Conservation (phyloP, 2,113 vertebrate genomes). For the Trinectes maculatus region DNA sequence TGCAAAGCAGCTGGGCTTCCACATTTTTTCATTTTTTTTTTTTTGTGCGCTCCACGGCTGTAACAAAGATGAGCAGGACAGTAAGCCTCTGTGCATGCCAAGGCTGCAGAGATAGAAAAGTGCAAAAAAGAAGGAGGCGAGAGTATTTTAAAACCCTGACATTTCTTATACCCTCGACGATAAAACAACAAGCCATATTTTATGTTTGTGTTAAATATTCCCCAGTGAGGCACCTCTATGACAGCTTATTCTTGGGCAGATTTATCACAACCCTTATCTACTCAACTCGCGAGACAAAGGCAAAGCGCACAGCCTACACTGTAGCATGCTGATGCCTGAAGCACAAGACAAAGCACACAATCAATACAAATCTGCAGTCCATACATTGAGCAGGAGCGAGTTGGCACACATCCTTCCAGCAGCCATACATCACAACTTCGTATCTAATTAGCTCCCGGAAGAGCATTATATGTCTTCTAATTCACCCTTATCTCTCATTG, state of each 20-base stretch:
- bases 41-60: constrained; percentile 31
- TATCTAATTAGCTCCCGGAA: constrained; percentile 77
- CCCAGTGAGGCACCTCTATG: constrained; percentile 74
- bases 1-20: constrained; percentile 50
- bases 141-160: constrained; percentile 72
- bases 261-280: constrained; percentile 81
- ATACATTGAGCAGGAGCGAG: constrained; percentile 74
- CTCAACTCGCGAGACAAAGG: constrained; percentile 71
- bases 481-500: constrained; percentile 51
- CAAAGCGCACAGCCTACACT: constrained; percentile 52
- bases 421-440: constrained; percentile 67
- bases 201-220: constrained; percentile 83
- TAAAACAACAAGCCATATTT: constrained; percentile 81
- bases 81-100: constrained; percentile 37
- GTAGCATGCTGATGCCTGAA: constrained; percentile 57
- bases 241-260: constrained; percentile 80
- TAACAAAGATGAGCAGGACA: constrained; percentile 54
- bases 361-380: constrained; percentile 80
- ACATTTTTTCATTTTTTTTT: constrained; percentile 20
- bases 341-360: constrained; percentile 74
- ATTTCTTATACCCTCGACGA: constrained; percentile 70
- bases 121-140: constrained; percentile 60
- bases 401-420: constrained; percentile 73
- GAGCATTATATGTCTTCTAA: constrained; percentile 58
- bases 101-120: constrained; percentile 60